These are phyloP conservation scores for Acronicta alni DNA, from an alignment of 2,888 invertebrate genomes.

Conservation along the genomic window DNA sequence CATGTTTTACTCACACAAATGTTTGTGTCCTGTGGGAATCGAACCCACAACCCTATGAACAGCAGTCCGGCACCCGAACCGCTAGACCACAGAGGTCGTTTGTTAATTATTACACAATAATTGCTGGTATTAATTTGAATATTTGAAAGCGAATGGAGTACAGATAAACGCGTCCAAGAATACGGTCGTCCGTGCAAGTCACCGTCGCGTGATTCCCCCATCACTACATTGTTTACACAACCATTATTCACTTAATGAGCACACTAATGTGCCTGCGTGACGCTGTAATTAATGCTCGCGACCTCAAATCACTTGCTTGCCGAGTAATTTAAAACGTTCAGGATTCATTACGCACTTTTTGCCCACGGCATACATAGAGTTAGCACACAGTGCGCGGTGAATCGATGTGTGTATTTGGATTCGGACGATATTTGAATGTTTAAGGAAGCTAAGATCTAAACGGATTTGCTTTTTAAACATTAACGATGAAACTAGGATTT, in stretches of 20 bases:
- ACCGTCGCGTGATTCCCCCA: conserved; percentile 82
- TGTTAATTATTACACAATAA: conserved; percentile 61
- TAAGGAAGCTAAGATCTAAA: no score
- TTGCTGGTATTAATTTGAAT: conserved; percentile 69
- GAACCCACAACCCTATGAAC: no score
- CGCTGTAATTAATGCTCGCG: conserved; percentile 77
- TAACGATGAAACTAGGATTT: no score
- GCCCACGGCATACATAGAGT: conserved; percentile 8
- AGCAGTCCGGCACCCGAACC: no score
- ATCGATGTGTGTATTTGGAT: not conserved
- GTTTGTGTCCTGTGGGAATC: no score
- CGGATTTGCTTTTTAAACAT: no score
- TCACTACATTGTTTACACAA: conserved; percentile 78
- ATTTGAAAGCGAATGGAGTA: conserved; percentile 66
- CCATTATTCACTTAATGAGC: conserved; percentile 81
- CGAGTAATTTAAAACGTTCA: conserved; percentile 42
- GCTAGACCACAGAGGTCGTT: no score
- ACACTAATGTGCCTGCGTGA: conserved; percentile 75
- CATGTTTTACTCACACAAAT: no score
- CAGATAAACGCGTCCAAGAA: conserved; percentile 60
- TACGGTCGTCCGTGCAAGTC: conserved; percentile 71
- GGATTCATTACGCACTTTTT: conserved; percentile 43
- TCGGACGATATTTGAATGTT: not conserved
- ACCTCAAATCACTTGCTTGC: conserved; percentile 46
- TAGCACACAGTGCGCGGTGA: conserved; percentile 14